These are phyloP conservation scores for Champsocephalus esox DNA, from an alignment of 2,797 vertebrate species.

Conservation along the genomic window DNA sequence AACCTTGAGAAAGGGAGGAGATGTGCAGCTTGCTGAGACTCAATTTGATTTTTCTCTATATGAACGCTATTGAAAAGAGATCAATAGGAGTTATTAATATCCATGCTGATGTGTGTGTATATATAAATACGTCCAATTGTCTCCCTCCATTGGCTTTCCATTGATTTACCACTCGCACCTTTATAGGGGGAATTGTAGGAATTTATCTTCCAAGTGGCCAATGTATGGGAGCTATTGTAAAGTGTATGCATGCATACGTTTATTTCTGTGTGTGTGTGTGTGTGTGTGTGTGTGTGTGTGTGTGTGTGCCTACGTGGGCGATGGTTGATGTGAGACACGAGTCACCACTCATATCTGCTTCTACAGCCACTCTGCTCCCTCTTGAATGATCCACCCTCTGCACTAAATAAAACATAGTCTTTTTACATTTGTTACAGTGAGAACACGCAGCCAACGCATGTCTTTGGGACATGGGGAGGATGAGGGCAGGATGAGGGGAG, in stretches of 20 bases:
- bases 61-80: constrained; percentile 58
- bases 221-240: constrained; percentile 39
- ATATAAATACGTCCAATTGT: constrained; percentile 25
- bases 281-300: constrained; percentile 19
- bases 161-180: constrained; percentile 72
- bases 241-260: constrained; percentile 39
- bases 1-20: constrained; percentile 38
- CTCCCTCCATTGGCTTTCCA: constrained; percentile 29
- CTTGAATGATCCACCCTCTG: constrained; percentile 65
- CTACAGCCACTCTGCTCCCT: constrained; percentile 66
- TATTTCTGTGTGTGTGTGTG: constrained; percentile 11
- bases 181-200: constrained; percentile 52
- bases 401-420: constrained; percentile 80
- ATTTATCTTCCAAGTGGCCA: constrained; percentile 64
- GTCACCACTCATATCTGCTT: constrained; percentile 60
- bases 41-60: constrained; percentile 56
- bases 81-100: constrained; percentile 72
- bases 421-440: constrained; percentile 64
- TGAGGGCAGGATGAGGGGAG: constrained; percentile 41
- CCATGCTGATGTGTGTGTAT: constrained; percentile 33
- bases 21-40: constrained; percentile 44
- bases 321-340: constrained; percentile 31
- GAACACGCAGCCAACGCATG: constrained; percentile 45
- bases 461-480: constrained; percentile 51
- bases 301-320: constrained; percentile 11